phyloP scores from a whole-genome alignment of 1,140 invertebrate species.

The Drosophila rhopaloa region DNA sequence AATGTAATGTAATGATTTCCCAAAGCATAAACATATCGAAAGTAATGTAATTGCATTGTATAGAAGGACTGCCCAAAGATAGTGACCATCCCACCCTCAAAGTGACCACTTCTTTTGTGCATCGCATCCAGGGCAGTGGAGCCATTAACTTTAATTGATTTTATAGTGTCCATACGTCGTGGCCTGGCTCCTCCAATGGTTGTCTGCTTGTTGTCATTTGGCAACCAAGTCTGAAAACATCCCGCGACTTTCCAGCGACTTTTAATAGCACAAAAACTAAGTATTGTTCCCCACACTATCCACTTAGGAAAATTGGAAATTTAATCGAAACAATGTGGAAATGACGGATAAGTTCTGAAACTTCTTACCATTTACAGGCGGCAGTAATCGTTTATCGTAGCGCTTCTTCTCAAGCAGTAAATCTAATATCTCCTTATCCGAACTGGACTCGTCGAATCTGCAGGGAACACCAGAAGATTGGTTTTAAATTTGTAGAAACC shows the following conservation, averaged over 20 bases:
- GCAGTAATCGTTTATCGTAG: slow-evolving; percentile 94
- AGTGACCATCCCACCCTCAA: neutral
- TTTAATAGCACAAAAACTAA: slow-evolving; percentile 19
- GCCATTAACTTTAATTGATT: slow-evolving; percentile 74
- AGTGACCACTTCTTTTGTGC: slow-evolving; percentile 38
- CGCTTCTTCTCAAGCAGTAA: slow-evolving; percentile 91
- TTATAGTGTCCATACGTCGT: slow-evolving; percentile 56
- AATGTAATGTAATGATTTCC: slow-evolving; percentile 16
- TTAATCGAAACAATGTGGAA: slow-evolving; percentile 25
- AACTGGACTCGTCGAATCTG: slow-evolving; percentile 94
- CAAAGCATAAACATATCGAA: slow-evolving; percentile 26
- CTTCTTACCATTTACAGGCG: slow-evolving; percentile 92
- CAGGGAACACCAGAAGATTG: slow-evolving; percentile 13
- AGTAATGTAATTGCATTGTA: slow-evolving; percentile 48
- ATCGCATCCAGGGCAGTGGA: slow-evolving; percentile 34
- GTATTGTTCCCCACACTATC: slow-evolving; percentile 17
- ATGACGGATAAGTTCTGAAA: slow-evolving; percentile 20
- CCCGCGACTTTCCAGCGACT: slow-evolving; percentile 5
- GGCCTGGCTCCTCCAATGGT: slow-evolving; percentile 5
- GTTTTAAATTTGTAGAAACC: neutral
- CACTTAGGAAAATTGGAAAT: slow-evolving; percentile 69
- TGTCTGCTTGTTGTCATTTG: slow-evolving; percentile 30
- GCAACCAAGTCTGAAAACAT: slow-evolving; percentile 22
- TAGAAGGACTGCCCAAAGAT: slow-evolving; percentile 13
- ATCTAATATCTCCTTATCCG: slow-evolving; percentile 95